Percentiles rank a stretch among this genome's conserved stretches.
These are phyloP conservation scores for Patella caerulea DNA, from an alignment of 2,888 invertebrate species.

Conservation along the genomic window DNA sequence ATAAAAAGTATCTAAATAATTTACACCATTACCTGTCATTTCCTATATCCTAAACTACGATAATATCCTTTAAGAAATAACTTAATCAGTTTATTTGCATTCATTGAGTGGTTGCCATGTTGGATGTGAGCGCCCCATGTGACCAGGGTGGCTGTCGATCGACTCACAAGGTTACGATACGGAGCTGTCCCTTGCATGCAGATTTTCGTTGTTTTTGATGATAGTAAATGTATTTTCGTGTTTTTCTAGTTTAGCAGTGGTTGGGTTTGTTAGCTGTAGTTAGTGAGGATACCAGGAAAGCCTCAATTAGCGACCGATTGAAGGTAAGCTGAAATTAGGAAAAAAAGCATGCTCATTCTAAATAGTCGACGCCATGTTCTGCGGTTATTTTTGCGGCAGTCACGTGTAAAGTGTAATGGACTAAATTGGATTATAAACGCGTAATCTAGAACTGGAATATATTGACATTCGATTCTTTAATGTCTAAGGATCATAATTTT, in stretches of 20 bases:
- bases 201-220: conserved; percentile 3
- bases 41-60: no score
- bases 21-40: no score
- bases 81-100: background rate
- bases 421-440: background rate
- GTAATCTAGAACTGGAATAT: background rate
- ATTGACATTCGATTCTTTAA: background rate
- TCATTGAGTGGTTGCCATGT: conserved; percentile 55
- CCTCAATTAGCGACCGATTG: background rate
- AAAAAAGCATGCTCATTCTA: conserved; percentile 6
- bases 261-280: background rate
- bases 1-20: no score
- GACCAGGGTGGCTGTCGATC: conserved; percentile 33
- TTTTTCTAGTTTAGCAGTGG: background rate
- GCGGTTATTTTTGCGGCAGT: background rate
- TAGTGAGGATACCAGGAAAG: background rate
- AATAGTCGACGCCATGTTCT: background rate
- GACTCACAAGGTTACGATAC: conserved; percentile 7
- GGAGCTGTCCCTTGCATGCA: background rate
- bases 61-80: no score
- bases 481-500: background rate
- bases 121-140: conserved; percentile 60
- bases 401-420: background rate
- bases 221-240: conserved; percentile 10
- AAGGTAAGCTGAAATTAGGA: background rate